A percentile compares a stretch with the other conserved stretches of the same genome.
Conservation (phyloP, 2,888 invertebrate species). For the Onthophagus sagittarius region DNA sequence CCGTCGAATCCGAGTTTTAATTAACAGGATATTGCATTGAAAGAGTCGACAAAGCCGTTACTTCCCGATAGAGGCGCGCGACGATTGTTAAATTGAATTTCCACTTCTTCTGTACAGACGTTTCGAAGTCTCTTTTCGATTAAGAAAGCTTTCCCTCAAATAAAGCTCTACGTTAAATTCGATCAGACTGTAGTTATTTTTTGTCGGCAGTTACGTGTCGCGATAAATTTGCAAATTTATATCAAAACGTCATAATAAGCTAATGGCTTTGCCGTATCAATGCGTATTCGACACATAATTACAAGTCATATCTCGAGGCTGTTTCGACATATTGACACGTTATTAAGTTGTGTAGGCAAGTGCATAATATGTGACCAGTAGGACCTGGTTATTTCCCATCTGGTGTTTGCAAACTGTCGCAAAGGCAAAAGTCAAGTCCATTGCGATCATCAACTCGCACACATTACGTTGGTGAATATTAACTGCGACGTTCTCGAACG, state of each 20-base stretch:
- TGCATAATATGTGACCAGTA: background rate
- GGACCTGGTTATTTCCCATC: background rate
- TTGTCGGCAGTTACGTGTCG: background rate
- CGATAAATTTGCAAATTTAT: background rate
- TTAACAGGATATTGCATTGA: background rate
- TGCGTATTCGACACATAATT: background rate
- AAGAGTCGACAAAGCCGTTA: background rate
- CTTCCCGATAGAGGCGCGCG: background rate
- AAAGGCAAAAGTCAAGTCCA: background rate
- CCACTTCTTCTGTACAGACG: background rate
- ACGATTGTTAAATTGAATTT: background rate
- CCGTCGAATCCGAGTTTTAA: background rate
- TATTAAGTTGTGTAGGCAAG: background rate
- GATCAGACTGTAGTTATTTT: background rate
- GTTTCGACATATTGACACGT: background rate
- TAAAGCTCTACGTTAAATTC: background rate
- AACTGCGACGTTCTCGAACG: background rate
- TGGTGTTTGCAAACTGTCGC: background rate
- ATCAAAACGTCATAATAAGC: background rate
- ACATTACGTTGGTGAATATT: background rate
- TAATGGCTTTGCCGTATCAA: background rate
- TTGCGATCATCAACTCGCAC: background rate
- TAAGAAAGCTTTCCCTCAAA: background rate
- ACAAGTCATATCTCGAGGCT: background rate
- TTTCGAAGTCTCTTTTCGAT: background rate